These are phyloP conservation scores for Nettapus auritus DNA, from an alignment of 2,113 vertebrate genomes.

Conservation along the genomic window DNA sequence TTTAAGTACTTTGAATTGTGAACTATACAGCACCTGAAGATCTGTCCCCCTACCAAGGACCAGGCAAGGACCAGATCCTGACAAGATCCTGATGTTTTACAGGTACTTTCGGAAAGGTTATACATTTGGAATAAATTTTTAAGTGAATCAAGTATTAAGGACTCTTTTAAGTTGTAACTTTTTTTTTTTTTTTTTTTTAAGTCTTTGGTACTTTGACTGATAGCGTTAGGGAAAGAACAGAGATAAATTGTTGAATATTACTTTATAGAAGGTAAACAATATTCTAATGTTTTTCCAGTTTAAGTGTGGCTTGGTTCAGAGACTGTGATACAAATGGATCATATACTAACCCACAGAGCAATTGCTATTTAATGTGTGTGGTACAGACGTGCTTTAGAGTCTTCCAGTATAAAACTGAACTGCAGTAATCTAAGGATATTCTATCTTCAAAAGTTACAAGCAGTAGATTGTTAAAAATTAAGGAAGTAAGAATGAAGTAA, in stretches of 20 bases:
- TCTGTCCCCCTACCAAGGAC: not conserved
- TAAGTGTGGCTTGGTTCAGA: not conserved
- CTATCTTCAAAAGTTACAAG: not conserved
- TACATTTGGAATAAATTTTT: not conserved
- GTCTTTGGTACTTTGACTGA: constrained; percentile 10
- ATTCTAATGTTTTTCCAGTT: not conserved
- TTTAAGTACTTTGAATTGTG: constrained; percentile 21
- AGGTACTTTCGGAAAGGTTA: not conserved
- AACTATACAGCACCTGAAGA: constrained; percentile 35
- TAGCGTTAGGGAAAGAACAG: not conserved
- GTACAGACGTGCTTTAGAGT: not conserved
- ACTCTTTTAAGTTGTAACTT: not conserved
- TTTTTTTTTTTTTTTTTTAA: not conserved
- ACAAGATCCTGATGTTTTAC: not conserved
- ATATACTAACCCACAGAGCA: not conserved
- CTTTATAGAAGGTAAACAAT: not conserved
- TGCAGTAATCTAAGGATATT: not conserved
- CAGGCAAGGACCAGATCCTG: not conserved
- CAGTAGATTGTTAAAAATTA: not conserved
- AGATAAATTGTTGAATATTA: not conserved
- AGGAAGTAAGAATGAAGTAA: not conserved
- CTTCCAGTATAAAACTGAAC: not conserved
- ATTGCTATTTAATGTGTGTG: not conserved
- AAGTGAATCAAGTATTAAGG: not conserved
- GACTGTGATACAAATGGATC: not conserved